A percentile compares a stretch with the other conserved stretches of the same genome.
These are phyloP conservation scores for Acanthosepion lycidas DNA, from an alignment of 2,888 invertebrate species.

Conservation along the genomic window DNA sequence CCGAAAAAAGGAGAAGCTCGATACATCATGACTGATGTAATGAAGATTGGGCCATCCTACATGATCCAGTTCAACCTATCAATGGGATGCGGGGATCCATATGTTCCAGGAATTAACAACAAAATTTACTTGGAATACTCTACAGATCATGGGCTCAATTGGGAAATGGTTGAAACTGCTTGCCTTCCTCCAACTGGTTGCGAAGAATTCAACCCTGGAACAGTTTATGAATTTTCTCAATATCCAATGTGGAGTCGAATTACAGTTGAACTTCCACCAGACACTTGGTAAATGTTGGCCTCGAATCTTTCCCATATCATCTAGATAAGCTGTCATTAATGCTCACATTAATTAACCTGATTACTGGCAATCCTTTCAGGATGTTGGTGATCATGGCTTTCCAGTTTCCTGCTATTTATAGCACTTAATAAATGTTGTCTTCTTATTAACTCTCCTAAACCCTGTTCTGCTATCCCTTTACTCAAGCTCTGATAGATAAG, in stretches of 20 bases:
- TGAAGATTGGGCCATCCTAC: constrained; percentile 74
- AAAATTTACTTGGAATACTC: constrained; percentile 73
- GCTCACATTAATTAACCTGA: no score
- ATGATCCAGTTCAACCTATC: constrained; percentile 75
- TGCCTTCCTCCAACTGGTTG: constrained; percentile 72
- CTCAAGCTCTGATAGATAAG: no score
- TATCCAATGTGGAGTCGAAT: constrained; percentile 73
- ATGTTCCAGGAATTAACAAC: constrained; percentile 61
- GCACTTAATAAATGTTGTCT: no score
- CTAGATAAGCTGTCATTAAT: no score
- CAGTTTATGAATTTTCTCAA: constrained; percentile 71
- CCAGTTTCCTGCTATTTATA: no score
- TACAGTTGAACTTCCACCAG: constrained; percentile 71
- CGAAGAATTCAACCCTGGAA: constrained; percentile 70
- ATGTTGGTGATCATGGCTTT: no score
- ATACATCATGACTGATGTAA: constrained; percentile 71
- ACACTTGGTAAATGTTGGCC: constrained; percentile 68
- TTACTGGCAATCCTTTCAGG: no score
- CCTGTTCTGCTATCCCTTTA: no score
- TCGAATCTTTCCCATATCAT: background rate
- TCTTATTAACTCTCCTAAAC: no score
- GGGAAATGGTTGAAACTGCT: constrained; percentile 72
- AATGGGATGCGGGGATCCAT: constrained; percentile 73
- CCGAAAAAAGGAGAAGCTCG: constrained; percentile 61
- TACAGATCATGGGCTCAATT: constrained; percentile 74